These are phyloP conservation scores for Panurus biarmicus DNA, from an alignment of 2,113 vertebrate genomes.

Conservation along the genomic window DNA sequence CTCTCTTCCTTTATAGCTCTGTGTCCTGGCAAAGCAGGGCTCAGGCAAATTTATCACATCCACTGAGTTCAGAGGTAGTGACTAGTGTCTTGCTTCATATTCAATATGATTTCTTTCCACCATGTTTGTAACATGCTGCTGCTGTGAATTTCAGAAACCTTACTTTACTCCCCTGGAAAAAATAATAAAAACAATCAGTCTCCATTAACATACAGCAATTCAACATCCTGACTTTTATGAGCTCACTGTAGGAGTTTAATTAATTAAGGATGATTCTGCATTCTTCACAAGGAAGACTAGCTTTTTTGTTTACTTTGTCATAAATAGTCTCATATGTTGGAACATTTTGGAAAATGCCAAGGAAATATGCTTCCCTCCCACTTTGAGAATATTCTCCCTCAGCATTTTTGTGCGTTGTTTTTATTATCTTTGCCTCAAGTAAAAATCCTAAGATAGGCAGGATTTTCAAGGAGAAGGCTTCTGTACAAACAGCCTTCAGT, in stretches of 20 bases:
- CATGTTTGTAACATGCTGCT: not conserved
- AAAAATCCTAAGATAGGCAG: slow-evolving; percentile 1
- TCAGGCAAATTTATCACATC: not conserved
- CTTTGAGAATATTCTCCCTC: not conserved
- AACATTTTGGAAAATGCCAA: slow-evolving; percentile 31
- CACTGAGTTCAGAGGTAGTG: not conserved
- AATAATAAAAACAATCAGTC: not conserved
- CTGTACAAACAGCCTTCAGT: not conserved
- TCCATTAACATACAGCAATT: not conserved
- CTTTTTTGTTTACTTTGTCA: slow-evolving; percentile 52
- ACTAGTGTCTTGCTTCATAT: not conserved
- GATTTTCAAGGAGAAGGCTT: not conserved
- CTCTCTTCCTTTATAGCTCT: not conserved
- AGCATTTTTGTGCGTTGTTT: not conserved
- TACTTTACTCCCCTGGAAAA: not conserved
- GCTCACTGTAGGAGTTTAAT: slow-evolving; percentile 43
- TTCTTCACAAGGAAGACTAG: slow-evolving; percentile 28
- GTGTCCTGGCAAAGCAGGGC: not conserved
- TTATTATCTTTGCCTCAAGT: not conserved
- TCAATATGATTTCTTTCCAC: not conserved
- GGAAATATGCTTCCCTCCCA: slow-evolving; percentile 28
- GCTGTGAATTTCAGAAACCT: not conserved
- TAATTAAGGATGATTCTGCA: slow-evolving; percentile 61
- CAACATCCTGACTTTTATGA: slow-evolving; percentile 44
- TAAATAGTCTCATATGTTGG: not conserved